Evolutionary conservation across 2,113 vertebrate species (phyloP), one percentile per base, ranked within the genome.

Genomic region (Menidia beryllina): DNA sequence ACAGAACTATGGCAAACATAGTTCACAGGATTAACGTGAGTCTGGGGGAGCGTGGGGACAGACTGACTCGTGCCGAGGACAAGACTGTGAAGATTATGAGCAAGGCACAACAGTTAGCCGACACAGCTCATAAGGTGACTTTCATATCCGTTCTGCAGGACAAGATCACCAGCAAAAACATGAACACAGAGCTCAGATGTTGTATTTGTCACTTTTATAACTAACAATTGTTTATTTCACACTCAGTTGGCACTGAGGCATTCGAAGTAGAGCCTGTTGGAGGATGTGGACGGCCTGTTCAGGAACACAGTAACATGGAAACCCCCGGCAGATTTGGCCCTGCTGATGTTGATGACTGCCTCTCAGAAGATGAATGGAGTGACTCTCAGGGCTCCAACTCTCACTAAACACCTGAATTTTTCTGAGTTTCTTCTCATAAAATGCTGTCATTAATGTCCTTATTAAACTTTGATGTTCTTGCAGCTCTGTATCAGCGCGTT

Each of bases 61-160:
- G 93, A 48, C 84, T 98, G 85, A 93, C 92, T 67, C 93, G 90
- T 52, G 93, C 95, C 3, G 96, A 97, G 60, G 95, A 98, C 75
- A 96, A 94, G 75, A 96, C 95, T 0, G 94, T 94, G 51, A 94
- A 96, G 24, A 77, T 97, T 92, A 94, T 94, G 89, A 95, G 96
- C 80, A 96, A 93, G 23, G 94, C 95, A 68, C 96, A 96, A 86
- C 95, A 95, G 87, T 95, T 97, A 53, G 95, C 95, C 45, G 95
- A 97, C 89, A 95, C 94, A 50, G 95, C 96, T 51, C 96, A 97
- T 76, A 97, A 97, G 96, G 97, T 98, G 79, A 89, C 20, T 13
- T 19, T 14, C 20, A 24, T 19, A 36, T 36, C 27, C 25, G 10
- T 20, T 36, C 27, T n/a, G 21, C 11, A 24, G 10, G n/a, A 47